Conservation (phyloP, 2,113 vertebrate genomes). For the Cettia cetti region DNA sequence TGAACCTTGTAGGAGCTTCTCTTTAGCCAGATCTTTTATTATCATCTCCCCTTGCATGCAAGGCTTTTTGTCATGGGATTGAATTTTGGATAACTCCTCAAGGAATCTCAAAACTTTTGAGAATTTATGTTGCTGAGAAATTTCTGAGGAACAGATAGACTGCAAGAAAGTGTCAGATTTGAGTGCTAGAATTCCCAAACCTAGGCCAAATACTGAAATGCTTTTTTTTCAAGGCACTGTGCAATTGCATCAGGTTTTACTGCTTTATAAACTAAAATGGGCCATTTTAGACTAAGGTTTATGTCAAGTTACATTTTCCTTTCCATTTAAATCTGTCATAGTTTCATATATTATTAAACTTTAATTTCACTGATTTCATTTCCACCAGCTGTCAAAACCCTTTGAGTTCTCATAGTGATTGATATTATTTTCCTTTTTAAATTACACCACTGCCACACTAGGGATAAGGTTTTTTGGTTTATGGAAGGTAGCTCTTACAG, state of each 20-base stretch:
- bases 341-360: not conserved
- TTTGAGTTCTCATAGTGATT: slow-evolving; percentile 37
- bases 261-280: not conserved
- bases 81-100: not conserved
- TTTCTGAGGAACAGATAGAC: not conserved
- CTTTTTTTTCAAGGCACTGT: not conserved
- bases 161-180: not conserved
- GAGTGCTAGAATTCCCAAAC: not conserved
- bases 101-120: not conserved
- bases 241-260: not conserved
- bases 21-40: not conserved
- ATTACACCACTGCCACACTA: not conserved
- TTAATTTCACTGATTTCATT: not conserved
- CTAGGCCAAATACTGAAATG: not conserved
- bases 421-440: not conserved
- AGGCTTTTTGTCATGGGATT: not conserved
- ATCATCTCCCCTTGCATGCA: not conserved
- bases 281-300: not conserved
- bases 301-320: not conserved
- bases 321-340: slow-evolving; percentile 17
- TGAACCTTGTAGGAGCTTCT: not conserved
- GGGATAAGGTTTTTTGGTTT: not conserved
- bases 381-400: not conserved
- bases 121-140: not conserved
- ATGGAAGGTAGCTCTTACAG: not conserved